phyloP scores from a whole-genome alignment of 2,888 invertebrate species.

The Parnassius smintheus region DNA sequence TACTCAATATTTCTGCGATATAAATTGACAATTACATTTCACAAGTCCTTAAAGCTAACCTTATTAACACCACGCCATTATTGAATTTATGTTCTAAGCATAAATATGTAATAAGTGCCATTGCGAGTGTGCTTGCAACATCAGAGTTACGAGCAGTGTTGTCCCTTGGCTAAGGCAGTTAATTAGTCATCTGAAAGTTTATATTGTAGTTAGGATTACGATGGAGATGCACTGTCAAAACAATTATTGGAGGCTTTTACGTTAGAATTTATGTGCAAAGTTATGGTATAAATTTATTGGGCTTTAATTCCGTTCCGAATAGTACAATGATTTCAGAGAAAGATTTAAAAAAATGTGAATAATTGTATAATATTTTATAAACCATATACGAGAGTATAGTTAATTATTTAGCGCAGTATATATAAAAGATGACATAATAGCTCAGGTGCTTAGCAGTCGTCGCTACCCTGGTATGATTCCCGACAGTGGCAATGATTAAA shows the following conservation, averaged over 20 bases:
- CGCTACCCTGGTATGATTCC: too few species aligned
- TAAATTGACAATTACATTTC: too few species aligned
- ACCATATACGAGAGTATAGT: too few species aligned
- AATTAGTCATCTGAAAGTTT: constrained; percentile 5
- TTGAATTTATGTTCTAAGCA: background rate
- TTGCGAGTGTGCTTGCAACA: constrained; percentile 7
- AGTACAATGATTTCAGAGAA: too few species aligned
- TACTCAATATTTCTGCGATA: too few species aligned
- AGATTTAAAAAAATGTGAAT: too few species aligned
- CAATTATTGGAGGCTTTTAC: background rate
- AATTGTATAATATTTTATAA: too few species aligned
- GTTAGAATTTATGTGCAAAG: background rate
- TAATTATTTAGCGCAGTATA: too few species aligned
- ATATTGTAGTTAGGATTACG: constrained; percentile 6
- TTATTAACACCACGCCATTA: background rate
- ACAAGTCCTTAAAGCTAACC: background rate
- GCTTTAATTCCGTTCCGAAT: too few species aligned
- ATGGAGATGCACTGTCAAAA: constrained; percentile 7
- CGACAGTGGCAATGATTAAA: too few species aligned
- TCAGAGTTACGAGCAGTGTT: constrained; percentile 9
- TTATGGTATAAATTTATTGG: background rate
- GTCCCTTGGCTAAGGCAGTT: constrained; percentile 7
- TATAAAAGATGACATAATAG: too few species aligned
- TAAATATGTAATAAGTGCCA: constrained; percentile 2
- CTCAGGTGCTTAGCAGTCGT: too few species aligned